These are phyloP conservation scores for Paracentrotus lividus DNA, from an alignment of 53 echinoderm and acorn worm species.

Conservation along the genomic window DNA sequence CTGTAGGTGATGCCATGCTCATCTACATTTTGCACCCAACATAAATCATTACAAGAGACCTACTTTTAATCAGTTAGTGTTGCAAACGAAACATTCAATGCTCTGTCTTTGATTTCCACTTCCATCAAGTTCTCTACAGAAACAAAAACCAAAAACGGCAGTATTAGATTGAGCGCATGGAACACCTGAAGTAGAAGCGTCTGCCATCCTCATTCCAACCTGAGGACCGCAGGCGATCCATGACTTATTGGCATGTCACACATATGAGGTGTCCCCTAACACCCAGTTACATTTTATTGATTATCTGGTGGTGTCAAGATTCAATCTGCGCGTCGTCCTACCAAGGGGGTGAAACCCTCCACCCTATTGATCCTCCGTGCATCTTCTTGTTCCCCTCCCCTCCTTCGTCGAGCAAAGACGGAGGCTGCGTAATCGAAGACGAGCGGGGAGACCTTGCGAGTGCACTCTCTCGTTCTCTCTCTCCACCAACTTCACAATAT, in stretches of 20 bases:
- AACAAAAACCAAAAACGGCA: not conserved
- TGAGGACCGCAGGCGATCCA: slow-evolving; percentile 32
- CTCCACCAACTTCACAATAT: no score
- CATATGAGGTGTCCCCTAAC: slow-evolving; percentile 54
- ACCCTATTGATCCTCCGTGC: slow-evolving; percentile 37
- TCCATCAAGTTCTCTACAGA: not conserved
- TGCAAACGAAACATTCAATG: not conserved
- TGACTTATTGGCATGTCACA: slow-evolving; percentile 60
- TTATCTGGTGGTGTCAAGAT: slow-evolving; percentile 42
- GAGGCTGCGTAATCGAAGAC: slow-evolving; percentile 9
- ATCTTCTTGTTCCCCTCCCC: not conserved
- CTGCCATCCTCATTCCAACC: not conserved
- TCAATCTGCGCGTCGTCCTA: slow-evolving; percentile 47
- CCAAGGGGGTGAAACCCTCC: slow-evolving; percentile 46
- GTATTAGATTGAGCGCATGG: not conserved
- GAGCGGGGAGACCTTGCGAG: slow-evolving; percentile 11
- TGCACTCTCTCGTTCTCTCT: no score
- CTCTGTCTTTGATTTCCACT: not conserved
- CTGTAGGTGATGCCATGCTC: not conserved
- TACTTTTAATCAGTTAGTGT: not conserved
- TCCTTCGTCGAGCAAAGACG: not conserved
- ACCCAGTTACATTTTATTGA: slow-evolving; percentile 66
- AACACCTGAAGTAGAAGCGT: slow-evolving; percentile 1
- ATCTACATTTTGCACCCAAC: not conserved
- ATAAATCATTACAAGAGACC: not conserved